Base-by-base conservation (phyloP, 2,113 vertebrate species). In the Oncorhynchus nerka region DNA sequence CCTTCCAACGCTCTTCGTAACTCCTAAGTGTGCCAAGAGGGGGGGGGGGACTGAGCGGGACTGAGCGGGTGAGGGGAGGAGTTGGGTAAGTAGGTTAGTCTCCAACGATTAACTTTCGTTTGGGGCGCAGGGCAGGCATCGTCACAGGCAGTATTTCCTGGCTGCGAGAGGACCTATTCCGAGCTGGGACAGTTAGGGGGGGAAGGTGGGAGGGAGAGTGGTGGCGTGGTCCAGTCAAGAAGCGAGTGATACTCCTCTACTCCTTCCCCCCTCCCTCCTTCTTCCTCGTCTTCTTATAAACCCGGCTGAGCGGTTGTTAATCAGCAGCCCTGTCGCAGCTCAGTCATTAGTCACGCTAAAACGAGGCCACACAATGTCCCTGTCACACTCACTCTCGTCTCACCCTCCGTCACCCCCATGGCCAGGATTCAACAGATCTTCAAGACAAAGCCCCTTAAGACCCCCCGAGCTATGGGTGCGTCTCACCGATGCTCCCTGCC, bases 41-140 rank as follows among this genome's bases (percentile, higher is more conserved):
- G 19, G 45, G 32, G 70, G 77, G 79, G 51, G 78, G 32, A 28
- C 28, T 28, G 3, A 28, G 28, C 3, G 1, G 2, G 8, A 6
- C 32, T 34, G 39, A 45, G 39, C 34, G 7, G 34, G 34, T 7
- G 7, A 9, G 39, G 39, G 39, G 39, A 3, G 8, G 39, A 11
- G 39, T 9, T 45, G 39, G 39, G 39, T 45, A 89, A 89, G 85
- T 90, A 91, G 91, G 90, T 90, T 89, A 90, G 92, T 85, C 86
- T 85, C 83, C 70, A 81, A 85, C 82, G 88, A 93, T 94, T 92
- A 91, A 93, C 88, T 91, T 92, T 92, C 88, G 22, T 92, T 91
- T 82, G 84, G 79, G 39, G 70, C 74, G 77, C 75, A 81, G 30
- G 57, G 32, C 20, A 57, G 32, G 28, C 59, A 45, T 28, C 57